Base-by-base conservation (phyloP, 2,888 invertebrate genomes). In the Graphium colonna region DNA sequence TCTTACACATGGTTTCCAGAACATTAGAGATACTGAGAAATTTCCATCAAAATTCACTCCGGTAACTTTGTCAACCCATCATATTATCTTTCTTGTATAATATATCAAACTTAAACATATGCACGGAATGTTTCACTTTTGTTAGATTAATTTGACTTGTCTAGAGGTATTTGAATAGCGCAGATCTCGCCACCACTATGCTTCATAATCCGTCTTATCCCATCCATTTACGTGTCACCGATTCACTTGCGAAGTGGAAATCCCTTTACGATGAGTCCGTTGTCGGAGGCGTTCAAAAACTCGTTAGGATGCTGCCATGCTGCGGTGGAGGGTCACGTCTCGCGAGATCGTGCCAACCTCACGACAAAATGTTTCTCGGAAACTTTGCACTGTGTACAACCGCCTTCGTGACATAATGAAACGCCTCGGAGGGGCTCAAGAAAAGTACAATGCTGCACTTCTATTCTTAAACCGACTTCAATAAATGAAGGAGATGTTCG, bases 241-340 rank as follows among this genome's bases (percentile, higher is more conserved):
- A 79, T 82, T 78, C 81, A 80, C 77, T 85, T 77, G 77, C 78
- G 82, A 84, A 85, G 85, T 86, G 82, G 71, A 82, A 88, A 88
- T 87, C 83, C 82, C 79, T 84, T 79, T 82, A 85, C 82, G 84
- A 84, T 81, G 77, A 76, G 77, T 73, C 71, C 70, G 67, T 68
- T 77, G 79, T 75, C 74, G 75, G 76, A 77, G 77, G 73, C 77
- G 75, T 75, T 88, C 86, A 86, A 86, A 89, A 87, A 82, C 84
- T 88, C 88, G 87, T 89, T 88, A 87, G 83, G 79, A 77, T 75
- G 77, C 73, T 74, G 71, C 73, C 79, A 79, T 81, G 76, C 77
- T 84, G 84, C 70, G 83, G 83, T 68, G 76, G 69, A 68, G 81
- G 84, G 86, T 84, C 87, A 86, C 87, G 87, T 85, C 76, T 67